A percentile compares a stretch with the other conserved stretches of the same genome.
phyloP scores from a whole-genome alignment of 2,888 invertebrate genomes.

The Glyphotaelius pellucidus region DNA sequence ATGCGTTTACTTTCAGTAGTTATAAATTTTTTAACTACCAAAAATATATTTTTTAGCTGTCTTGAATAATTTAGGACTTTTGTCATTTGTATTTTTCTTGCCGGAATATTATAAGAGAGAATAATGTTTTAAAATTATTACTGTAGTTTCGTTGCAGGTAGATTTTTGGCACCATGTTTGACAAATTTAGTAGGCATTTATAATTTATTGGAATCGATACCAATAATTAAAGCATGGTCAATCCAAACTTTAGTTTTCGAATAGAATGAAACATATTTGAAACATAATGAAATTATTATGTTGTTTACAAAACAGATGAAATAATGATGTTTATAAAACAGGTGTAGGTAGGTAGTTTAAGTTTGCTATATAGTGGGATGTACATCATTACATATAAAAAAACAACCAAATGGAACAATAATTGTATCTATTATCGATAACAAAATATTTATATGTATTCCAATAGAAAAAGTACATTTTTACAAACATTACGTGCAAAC shows the following conservation, averaged over 20 bases:
- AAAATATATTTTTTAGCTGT: neutral
- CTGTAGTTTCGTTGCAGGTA: neutral
- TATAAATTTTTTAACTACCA: neutral
- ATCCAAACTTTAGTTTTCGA: neutral
- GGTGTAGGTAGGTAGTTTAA: too few species aligned
- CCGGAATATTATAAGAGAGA: neutral
- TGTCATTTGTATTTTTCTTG: neutral
- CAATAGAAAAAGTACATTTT: conserved; percentile 1
- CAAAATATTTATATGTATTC: neutral
- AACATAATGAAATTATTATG: too few species aligned
- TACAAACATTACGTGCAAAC: neutral
- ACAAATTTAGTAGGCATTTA: neutral
- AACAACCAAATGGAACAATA: neutral
- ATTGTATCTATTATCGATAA: neutral
- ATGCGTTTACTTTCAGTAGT: neutral
- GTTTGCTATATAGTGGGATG: neutral
- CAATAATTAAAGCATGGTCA: neutral
- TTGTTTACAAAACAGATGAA: too few species aligned
- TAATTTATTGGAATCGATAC: neutral
- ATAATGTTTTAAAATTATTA: neutral
- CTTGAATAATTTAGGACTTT: neutral
- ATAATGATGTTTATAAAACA: neutral
- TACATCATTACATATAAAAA: neutral
- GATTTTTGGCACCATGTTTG: neutral
- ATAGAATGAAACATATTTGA: neutral